Percentiles rank a stretch among this genome's conserved stretches.
Evolutionary conservation across 2,797 vertebrate species (phyloP).

Genomic region (Sebastes ruberrimus): DNA sequence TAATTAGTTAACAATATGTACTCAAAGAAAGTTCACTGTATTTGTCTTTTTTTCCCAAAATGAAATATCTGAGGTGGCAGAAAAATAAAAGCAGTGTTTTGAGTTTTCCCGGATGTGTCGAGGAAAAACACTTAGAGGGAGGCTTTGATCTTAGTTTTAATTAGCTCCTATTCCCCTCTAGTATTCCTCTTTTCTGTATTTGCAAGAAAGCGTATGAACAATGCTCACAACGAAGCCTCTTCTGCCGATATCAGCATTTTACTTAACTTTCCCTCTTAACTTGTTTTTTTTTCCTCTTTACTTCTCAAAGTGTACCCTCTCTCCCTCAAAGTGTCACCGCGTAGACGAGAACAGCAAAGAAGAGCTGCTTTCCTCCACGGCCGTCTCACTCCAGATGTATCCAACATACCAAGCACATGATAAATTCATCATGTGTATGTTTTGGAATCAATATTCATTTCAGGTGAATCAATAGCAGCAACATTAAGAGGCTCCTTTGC

Average conservation of each 20-base stretch:
- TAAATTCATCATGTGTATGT: slow-evolving; percentile 74
- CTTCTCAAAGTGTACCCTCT: slow-evolving; percentile 70
- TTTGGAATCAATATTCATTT: slow-evolving; percentile 78
- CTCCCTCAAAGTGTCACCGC: slow-evolving; percentile 48
- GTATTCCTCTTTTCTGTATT: slow-evolving; percentile 85
- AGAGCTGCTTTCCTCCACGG: slow-evolving; percentile 1
- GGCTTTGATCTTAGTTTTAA: slow-evolving; percentile 85
- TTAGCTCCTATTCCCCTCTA: slow-evolving; percentile 84
- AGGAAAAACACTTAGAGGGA: slow-evolving; percentile 83
- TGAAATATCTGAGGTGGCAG: slow-evolving; percentile 83
- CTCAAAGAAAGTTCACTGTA: slow-evolving; percentile 81
- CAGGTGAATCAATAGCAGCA: slow-evolving; percentile 71
- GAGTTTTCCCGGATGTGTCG: slow-evolving; percentile 84
- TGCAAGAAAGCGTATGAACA: slow-evolving; percentile 81
- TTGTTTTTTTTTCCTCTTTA: slow-evolving; percentile 71
- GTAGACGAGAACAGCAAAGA: slow-evolving; percentile 12
- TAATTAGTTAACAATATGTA: slow-evolving; percentile 81
- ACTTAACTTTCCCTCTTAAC: slow-evolving; percentile 79
- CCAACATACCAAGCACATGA: slow-evolving; percentile 41
- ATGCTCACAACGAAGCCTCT: slow-evolving; percentile 76
- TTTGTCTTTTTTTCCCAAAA: slow-evolving; percentile 78
- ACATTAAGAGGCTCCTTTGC: slow-evolving; percentile 72
- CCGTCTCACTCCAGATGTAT: slow-evolving; percentile 32
- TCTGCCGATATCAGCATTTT: slow-evolving; percentile 80
- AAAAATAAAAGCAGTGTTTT: slow-evolving; percentile 82